phyloP scores from a whole-genome alignment of 2,113 vertebrate species.

The Pandion haliaetus region DNA sequence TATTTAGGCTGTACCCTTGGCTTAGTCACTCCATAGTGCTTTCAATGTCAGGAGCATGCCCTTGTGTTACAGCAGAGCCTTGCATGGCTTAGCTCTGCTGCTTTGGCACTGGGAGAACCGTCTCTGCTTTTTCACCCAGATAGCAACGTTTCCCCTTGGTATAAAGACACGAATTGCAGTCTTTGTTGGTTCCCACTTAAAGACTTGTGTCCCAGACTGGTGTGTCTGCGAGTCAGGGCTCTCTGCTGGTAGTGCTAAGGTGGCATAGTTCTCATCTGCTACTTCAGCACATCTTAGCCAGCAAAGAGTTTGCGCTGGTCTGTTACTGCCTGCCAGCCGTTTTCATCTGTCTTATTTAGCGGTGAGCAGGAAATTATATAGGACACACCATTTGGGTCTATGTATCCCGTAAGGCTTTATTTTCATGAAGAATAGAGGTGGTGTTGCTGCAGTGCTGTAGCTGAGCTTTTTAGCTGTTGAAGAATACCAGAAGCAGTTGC shows the following conservation, averaged over 20 bases:
- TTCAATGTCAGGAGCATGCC: neutral
- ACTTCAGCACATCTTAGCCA: neutral
- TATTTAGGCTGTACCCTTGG: neutral
- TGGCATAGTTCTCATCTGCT: neutral
- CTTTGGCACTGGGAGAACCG: neutral
- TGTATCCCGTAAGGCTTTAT: neutral
- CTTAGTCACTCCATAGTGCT: neutral
- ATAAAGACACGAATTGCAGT: neutral
- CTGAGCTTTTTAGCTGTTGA: neutral
- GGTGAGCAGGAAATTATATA: neutral
- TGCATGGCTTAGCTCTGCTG: neutral
- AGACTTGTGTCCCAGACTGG: neutral
- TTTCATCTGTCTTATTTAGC: neutral
- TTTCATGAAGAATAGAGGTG: neutral
- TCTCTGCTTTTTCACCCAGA: neutral
- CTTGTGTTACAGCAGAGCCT: neutral
- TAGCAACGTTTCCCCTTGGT: neutral
- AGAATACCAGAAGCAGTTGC: neutral
- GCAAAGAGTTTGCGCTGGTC: neutral
- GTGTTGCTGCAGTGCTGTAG: neutral
- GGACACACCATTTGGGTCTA: neutral
- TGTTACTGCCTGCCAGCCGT: neutral
- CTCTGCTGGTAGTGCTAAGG: neutral
- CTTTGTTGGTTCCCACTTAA: neutral
- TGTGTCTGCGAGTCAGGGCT: neutral